Conservation (phyloP, 2,113 vertebrate species). For the Heterotis niloticus region DNA sequence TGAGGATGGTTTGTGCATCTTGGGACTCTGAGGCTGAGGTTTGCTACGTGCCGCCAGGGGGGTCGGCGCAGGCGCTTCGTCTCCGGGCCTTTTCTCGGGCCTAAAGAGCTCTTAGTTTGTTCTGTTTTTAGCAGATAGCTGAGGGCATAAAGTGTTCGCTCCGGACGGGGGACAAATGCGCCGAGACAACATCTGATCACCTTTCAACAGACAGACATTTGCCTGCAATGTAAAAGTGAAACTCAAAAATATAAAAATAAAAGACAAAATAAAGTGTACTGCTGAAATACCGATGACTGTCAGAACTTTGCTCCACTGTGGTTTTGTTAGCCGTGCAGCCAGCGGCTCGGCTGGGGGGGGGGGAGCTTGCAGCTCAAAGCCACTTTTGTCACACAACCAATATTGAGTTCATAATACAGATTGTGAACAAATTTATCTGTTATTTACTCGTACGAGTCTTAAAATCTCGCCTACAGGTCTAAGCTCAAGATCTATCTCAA, state of each 20-base stretch:
- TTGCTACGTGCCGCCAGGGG: conserved; percentile 56
- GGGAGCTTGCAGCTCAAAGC: no score
- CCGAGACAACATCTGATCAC: conserved; percentile 35
- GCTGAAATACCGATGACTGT: conserved; percentile 10
- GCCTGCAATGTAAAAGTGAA: conserved; percentile 30
- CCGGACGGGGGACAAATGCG: conserved; percentile 48
- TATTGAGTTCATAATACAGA: no score
- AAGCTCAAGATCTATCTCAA: not conserved
- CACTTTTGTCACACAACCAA: no score
- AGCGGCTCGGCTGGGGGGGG: no score
- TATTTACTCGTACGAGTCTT: no score
- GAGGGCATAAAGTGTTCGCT: conserved; percentile 33
- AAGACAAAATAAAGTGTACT: conserved; percentile 28
- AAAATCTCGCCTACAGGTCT: no score
- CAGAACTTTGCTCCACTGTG: not conserved
- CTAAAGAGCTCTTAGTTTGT: conserved; percentile 34
- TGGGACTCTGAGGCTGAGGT: conserved; percentile 47
- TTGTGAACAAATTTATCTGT: no score
- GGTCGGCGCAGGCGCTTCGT: conserved; percentile 48
- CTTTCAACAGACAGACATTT: conserved; percentile 27
- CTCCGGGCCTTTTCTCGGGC: conserved; percentile 50
- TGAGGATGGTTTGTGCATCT: conserved; percentile 48
- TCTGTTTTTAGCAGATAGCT: conserved; percentile 26
- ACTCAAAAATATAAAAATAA: conserved; percentile 1
- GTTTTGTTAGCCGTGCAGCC: no score